phyloP scores from a whole-genome alignment of 2,797 vertebrate species.

The Ammospiza maritima region DNA sequence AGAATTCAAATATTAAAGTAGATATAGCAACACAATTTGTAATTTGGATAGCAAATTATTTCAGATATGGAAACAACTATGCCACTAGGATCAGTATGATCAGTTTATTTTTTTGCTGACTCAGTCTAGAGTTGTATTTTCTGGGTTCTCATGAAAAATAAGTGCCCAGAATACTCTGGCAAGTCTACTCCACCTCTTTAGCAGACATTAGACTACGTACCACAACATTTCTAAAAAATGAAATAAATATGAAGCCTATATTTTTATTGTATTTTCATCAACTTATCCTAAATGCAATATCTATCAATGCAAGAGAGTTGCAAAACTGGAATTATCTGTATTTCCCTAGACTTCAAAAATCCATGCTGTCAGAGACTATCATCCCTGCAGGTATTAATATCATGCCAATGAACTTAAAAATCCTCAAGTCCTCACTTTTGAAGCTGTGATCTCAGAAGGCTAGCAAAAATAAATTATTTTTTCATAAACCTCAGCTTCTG shows the following conservation, averaged over 20 bases:
- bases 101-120: conserved; percentile 25
- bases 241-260: not conserved
- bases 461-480: not conserved
- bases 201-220: not conserved
- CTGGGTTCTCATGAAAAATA: not conserved
- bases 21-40: not conserved
- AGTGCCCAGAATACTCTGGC: not conserved
- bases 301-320: not conserved
- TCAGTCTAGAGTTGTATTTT: conserved; percentile 21
- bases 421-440: not conserved
- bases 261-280: not conserved
- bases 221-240: not conserved
- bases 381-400: not conserved
- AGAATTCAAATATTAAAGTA: not conserved
- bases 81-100: not conserved
- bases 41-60: not conserved
- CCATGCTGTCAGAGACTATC: not conserved
- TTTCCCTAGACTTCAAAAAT: not conserved
- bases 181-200: not conserved
- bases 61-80: conserved; percentile 23
- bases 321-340: not conserved
- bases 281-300: conserved; percentile 1
- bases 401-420: not conserved
- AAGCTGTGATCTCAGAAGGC: not conserved
- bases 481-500: not conserved